phyloP scores from a whole-genome alignment of 1,140 invertebrate genomes.

The Drosophila bifasciata region DNA sequence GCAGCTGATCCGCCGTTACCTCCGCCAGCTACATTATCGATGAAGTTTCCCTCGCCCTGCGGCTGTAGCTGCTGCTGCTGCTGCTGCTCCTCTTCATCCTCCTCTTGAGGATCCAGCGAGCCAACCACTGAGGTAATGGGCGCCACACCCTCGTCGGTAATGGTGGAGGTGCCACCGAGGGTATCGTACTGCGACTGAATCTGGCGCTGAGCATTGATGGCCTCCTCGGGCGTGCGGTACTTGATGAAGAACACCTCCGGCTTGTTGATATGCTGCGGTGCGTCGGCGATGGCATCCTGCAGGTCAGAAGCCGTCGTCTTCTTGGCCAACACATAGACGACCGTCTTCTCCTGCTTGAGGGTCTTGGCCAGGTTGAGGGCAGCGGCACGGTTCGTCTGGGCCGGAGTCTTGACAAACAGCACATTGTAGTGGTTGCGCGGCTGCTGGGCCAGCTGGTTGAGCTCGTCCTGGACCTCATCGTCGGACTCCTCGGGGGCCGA shows the following conservation, averaged over 20 bases:
- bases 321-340: constrained; percentile 93
- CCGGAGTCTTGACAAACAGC: constrained; percentile 93
- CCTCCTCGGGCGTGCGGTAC: constrained; percentile 88
- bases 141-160: constrained; percentile 79
- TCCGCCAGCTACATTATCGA: constrained; percentile 42
- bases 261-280: constrained; percentile 85
- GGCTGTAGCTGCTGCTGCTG: constrained; percentile 47
- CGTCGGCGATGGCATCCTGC: constrained; percentile 91
- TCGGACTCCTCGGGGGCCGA: constrained; percentile 81
- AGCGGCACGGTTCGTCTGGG: constrained; percentile 87
- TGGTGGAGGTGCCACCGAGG: constrained; percentile 73
- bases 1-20: constrained; percentile 22
- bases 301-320: constrained; percentile 89
- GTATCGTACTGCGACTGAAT: constrained; percentile 82
- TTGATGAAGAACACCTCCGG: constrained; percentile 87
- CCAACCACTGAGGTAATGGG: constrained; percentile 80
- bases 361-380: constrained; percentile 88
- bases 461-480: constrained; percentile 78
- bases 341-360: constrained; percentile 92
- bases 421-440: constrained; percentile 87
- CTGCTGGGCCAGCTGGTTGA: constrained; percentile 71
- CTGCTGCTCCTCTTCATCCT: constrained; percentile 70
- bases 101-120: constrained; percentile 69
- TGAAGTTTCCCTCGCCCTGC: constrained; percentile 38
- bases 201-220: constrained; percentile 75